Evolutionary conservation across 2,888 invertebrate species (phyloP).

Genomic region (Candidula unifasciata): DNA sequence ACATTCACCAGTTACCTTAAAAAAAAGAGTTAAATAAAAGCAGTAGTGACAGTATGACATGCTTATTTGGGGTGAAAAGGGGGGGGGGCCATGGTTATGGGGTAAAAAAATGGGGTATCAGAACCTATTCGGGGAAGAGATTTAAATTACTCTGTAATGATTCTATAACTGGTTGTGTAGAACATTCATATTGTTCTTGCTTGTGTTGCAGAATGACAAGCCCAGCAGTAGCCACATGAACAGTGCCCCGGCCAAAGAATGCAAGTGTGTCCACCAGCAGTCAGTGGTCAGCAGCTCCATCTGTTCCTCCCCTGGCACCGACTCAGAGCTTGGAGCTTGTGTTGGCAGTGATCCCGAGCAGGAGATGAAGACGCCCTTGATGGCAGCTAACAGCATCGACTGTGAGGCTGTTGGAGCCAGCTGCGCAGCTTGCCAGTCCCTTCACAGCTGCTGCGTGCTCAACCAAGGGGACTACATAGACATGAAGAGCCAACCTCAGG

Average conservation of each 20-base stretch:
- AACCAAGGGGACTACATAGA: slow-evolving; percentile 41
- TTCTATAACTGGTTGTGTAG: too few relatives aligned
- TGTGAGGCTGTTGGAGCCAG: neutral
- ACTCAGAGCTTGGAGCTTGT: slow-evolving; percentile 49
- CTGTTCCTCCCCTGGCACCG: slow-evolving; percentile 5
- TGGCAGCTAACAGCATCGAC: neutral
- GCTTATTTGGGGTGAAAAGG: too few relatives aligned
- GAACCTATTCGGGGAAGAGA: too few relatives aligned
- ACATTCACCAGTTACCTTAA: too few relatives aligned
- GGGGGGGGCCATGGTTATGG: too few relatives aligned
- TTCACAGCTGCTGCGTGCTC: neutral
- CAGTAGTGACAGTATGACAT: too few relatives aligned
- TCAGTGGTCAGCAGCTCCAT: slow-evolving; percentile 1
- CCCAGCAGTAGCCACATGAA: neutral
- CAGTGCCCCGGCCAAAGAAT: neutral
- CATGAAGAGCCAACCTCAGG: slow-evolving; percentile 27
- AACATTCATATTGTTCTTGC: neutral
- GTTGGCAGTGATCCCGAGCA: slow-evolving; percentile 38
- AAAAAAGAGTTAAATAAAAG: too few relatives aligned
- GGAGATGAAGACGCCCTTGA: slow-evolving; percentile 32
- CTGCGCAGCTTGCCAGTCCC: neutral
- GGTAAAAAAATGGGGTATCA: too few relatives aligned
- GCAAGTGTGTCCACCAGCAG: neutral
- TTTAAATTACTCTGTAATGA: too few relatives aligned
- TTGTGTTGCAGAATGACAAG: slow-evolving; percentile 10